Percentiles rank a stretch among this genome's conserved stretches.
Conservation (phyloP, 1,140 invertebrate species). For the Cydia strobilella region DNA sequence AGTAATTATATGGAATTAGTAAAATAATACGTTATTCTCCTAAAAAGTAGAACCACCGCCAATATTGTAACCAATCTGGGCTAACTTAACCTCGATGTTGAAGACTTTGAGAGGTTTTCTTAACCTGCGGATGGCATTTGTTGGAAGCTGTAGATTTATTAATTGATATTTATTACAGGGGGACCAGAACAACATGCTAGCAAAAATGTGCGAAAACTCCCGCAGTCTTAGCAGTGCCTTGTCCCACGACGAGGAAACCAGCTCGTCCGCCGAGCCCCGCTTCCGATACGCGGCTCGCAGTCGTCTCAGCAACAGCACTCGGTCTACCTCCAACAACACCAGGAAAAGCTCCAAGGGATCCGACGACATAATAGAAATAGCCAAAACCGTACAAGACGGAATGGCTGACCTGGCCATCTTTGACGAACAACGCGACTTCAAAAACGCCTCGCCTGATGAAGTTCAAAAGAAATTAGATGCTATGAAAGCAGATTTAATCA, state of each 20-base stretch:
- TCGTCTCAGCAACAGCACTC: slow-evolving; percentile 53
- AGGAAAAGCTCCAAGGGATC: slow-evolving; percentile 59
- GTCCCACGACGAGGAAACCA: slow-evolving; percentile 65
- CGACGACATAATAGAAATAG: slow-evolving; percentile 64
- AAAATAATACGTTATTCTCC: too few species aligned
- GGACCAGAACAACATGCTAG: slow-evolving; percentile 56
- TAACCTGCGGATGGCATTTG: too few species aligned
- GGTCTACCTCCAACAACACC: slow-evolving; percentile 56
- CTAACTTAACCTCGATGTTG: too few species aligned
- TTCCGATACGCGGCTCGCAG: slow-evolving; percentile 56
- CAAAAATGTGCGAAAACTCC: slow-evolving; percentile 67
- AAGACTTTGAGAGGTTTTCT: too few species aligned
- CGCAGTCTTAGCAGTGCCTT: slow-evolving; percentile 63
- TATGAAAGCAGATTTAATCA: slow-evolving; percentile 65
- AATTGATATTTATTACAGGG: slow-evolving; percentile 43
- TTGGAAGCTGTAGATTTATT: slow-evolving; percentile 10
- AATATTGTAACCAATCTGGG: too few species aligned
- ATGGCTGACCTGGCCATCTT: slow-evolving; percentile 70
- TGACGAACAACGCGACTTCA: slow-evolving; percentile 54
- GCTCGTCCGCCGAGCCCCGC: slow-evolving; percentile 60
- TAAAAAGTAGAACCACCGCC: too few species aligned
- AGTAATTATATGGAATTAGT: too few species aligned
- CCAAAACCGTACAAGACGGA: slow-evolving; percentile 72
- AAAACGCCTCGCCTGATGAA: slow-evolving; percentile 58
- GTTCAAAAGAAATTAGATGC: slow-evolving; percentile 67